Evolutionary conservation across 2,797 vertebrate genomes (phyloP).

Genomic region (Yasuhikotakia modesta): DNA sequence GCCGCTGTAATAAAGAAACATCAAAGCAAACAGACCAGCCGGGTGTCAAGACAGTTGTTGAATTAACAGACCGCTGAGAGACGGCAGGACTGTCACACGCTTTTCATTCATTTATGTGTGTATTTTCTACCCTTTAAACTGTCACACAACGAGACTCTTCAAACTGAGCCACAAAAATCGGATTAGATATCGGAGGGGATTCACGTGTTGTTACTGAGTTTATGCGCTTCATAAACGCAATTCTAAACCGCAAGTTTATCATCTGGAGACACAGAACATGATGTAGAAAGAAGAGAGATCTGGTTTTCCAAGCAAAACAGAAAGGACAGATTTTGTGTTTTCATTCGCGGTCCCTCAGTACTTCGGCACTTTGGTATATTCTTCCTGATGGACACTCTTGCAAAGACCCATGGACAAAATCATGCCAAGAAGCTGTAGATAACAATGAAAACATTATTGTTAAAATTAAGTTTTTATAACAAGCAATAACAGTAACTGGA

Average conservation of each 20-base stretch:
- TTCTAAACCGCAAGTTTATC: background rate
- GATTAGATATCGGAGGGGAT: constrained; percentile 22
- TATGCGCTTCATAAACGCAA: background rate
- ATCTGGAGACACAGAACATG: background rate
- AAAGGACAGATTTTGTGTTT: constrained; percentile 13
- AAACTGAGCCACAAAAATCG: background rate
- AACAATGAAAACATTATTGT: background rate
- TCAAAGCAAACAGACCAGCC: constrained; percentile 40
- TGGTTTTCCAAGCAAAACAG: constrained; percentile 29
- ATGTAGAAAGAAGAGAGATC: constrained; percentile 27
- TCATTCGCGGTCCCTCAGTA: constrained; percentile 72
- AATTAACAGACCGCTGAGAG: constrained; percentile 11
- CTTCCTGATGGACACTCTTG: constrained; percentile 84
- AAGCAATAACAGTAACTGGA: too few species aligned
- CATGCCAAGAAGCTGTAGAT: constrained; percentile 88
- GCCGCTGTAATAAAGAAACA: constrained; percentile 36
- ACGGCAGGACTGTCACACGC: background rate
- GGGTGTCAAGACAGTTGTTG: constrained; percentile 16
- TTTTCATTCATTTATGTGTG: constrained; percentile 31
- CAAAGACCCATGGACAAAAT: constrained; percentile 90
- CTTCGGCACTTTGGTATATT: constrained; percentile 96
- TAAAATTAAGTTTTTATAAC: too few species aligned
- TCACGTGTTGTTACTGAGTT: constrained; percentile 7
- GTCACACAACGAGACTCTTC: constrained; percentile 17
- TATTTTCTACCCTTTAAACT: constrained; percentile 12